Evolutionary conservation across 2,113 vertebrate genomes (phyloP), one percentile per base, ranked within the genome.

Genomic region (Onychostruthus taczanowskii): DNA sequence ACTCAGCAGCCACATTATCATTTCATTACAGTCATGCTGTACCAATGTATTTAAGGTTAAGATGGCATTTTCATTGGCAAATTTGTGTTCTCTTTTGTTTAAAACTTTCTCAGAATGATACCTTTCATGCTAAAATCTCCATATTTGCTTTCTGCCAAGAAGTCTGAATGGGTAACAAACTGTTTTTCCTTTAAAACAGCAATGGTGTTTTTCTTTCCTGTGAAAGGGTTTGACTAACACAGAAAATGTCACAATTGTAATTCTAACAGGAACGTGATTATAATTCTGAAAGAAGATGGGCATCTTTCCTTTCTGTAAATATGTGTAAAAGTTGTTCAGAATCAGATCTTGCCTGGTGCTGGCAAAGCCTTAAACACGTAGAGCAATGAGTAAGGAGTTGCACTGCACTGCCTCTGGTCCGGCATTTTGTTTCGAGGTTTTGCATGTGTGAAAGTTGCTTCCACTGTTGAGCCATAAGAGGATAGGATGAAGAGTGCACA

Each of bases 351-450:
- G 19, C 24, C 39, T 74, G 55, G 22, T 83, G 49, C 78, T 69
- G 18, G 18, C 0, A 0, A 39, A 76, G 49, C n/a, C 0, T 0
- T 64, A 24, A 18, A 14, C 53, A 24, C 0, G 0, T 5, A 21
- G 44, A 47, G 37, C n/a, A 58, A 43, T 16, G 30, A 44, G 22
- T 30, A 26, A 44, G 37, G 31, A 46, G 21, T 62, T 73, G 9
- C 39, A 43, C 26, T 59, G 30, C 17, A 0, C 22, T 53, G 47
- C 39, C 26, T 37, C 21, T 66, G 50, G 4, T 56, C 10, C 16
- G 33, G 1, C 1, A 2, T 49, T 64, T 35, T 33, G 2, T 43
- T 13, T 16, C 0, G 0, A 26, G 24, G 19, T 22, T 78, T 80
- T 75, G 27, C 8, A 0, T 9, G 4, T 16, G 27, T 78, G 53